phyloP scores from a whole-genome alignment of 64 coral and sea anemone species.

The Actinia tenebrosa region DNA sequence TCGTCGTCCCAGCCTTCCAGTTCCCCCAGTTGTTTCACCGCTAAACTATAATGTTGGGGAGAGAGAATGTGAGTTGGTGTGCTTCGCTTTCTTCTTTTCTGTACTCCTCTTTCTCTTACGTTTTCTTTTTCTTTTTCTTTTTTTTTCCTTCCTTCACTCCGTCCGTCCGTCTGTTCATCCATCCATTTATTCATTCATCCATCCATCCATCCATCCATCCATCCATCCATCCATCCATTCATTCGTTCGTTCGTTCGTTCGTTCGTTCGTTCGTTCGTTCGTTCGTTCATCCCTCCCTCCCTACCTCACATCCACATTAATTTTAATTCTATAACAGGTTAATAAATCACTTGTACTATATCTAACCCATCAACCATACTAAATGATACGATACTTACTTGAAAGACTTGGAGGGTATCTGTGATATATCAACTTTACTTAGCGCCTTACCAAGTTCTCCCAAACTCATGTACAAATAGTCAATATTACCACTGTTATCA shows the following conservation, averaged over 20 bases:
- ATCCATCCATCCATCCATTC: too few relatives aligned
- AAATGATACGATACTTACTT: constrained; percentile 29
- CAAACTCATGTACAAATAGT: constrained; percentile 76
- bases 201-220: too few relatives aligned
- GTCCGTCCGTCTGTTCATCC: too few relatives aligned
- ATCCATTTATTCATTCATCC: too few relatives aligned
- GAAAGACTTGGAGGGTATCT: constrained; percentile 69
- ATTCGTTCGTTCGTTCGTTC: too few relatives aligned
- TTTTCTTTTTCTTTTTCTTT: neutral
- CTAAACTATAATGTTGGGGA: constrained; percentile 3
- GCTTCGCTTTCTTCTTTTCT: neutral
- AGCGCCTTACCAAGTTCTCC: constrained; percentile 66
- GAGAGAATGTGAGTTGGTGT: neutral
- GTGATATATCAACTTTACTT: constrained; percentile 66
- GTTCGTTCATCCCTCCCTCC: neutral
- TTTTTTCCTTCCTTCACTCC: too few relatives aligned
- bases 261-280: too few relatives aligned
- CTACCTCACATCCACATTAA: too few relatives aligned
- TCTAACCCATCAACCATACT: too few relatives aligned
- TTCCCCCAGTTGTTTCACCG: constrained; percentile 70
- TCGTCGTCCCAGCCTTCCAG: constrained; percentile 53
- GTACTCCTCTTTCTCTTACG: too few relatives aligned
- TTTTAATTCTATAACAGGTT: too few relatives aligned
- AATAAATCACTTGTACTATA: too few relatives aligned
- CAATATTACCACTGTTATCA: constrained; percentile 36